These are phyloP conservation scores for Willowsia nigromaculata DNA, from an alignment of 2,888 invertebrate genomes.

Conservation along the genomic window DNA sequence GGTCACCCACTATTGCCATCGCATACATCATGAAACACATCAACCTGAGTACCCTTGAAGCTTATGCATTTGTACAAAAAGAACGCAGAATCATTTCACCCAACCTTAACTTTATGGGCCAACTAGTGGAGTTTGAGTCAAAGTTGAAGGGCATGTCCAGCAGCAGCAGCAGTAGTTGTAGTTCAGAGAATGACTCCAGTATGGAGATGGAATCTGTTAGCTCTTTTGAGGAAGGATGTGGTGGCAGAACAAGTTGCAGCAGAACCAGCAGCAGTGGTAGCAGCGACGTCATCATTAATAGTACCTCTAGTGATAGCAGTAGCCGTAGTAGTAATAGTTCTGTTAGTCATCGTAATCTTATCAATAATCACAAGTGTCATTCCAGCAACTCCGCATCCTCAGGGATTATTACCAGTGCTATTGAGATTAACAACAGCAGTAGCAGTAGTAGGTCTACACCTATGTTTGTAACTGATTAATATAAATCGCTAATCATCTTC, in stretches of 20 bases:
- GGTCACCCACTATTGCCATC: constrained; percentile 94
- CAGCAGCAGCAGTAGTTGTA: constrained; percentile 50
- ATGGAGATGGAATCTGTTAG: constrained; percentile 62
- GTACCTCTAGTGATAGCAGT: constrained; percentile 57
- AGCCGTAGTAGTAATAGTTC: constrained; percentile 46
- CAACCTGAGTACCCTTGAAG: constrained; percentile 89
- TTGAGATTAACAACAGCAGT: constrained; percentile 67
- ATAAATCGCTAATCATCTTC: constrained; percentile 23
- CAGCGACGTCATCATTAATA: constrained; percentile 32
- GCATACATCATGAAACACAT: constrained; percentile 96
- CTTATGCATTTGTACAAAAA: constrained; percentile 91
- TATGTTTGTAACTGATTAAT: constrained; percentile 69
- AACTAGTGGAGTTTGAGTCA: constrained; percentile 89
- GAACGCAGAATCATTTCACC: constrained; percentile 95
- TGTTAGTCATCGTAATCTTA: constrained; percentile 43
- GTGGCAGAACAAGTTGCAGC: constrained; percentile 31
- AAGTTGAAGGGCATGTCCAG: constrained; percentile 72
- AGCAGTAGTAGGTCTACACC: constrained; percentile 60
- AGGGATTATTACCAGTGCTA: constrained; percentile 60
- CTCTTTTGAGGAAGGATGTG: constrained; percentile 53
- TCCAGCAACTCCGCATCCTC: constrained; percentile 64
- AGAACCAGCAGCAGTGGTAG: background rate
- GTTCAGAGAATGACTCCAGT: constrained; percentile 65
- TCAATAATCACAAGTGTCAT: constrained; percentile 58
- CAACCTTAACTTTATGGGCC: constrained; percentile 96